Conservation (phyloP, 2,888 invertebrate genomes). For the Lasioglossum calceatum region DNA sequence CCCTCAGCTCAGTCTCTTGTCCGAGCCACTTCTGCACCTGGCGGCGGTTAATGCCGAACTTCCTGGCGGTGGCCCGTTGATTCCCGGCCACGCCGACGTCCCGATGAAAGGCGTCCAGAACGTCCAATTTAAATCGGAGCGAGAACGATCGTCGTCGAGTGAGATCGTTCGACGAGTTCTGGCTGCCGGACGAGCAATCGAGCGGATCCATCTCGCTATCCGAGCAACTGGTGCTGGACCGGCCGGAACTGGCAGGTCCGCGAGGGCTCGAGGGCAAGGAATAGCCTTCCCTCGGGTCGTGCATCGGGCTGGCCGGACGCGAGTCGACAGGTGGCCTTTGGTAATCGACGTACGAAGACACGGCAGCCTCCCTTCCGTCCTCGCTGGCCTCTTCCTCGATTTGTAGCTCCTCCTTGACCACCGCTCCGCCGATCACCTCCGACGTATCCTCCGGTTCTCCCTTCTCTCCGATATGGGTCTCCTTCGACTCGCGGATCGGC, state of each 20-base stretch:
- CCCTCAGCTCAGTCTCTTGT: conserved; percentile 83
- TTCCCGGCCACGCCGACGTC: conserved; percentile 84
- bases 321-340: conserved; percentile 69
- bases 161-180: conserved; percentile 65
- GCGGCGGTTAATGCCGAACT: conserved; percentile 85
- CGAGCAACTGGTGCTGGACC: conserved; percentile 79
- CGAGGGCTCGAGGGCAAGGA: conserved; percentile 77
- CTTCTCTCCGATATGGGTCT: conserved; percentile 51
- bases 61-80: conserved; percentile 85
- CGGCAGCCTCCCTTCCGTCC: conserved; percentile 46
- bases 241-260: conserved; percentile 71
- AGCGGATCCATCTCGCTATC: conserved; percentile 81
- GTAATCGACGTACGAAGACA: conserved; percentile 66
- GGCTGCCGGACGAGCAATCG: conserved; percentile 71
- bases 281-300: conserved; percentile 61
- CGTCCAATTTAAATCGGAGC: conserved; percentile 84
- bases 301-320: conserved; percentile 70
- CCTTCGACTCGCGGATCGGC: conserved; percentile 59
- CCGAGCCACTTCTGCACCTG: conserved; percentile 86
- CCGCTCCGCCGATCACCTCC: conserved; percentile 45
- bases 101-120: conserved; percentile 84
- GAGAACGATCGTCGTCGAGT: conserved; percentile 84
- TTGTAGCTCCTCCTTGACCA: conserved; percentile 61
- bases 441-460: conserved; percentile 37
- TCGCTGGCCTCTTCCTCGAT: conserved; percentile 39